Percentiles rank a stretch among this genome's conserved stretches.
Evolutionary conservation across 2,113 vertebrate genomes (phyloP).

Genomic region (Microtus montanus): DNA sequence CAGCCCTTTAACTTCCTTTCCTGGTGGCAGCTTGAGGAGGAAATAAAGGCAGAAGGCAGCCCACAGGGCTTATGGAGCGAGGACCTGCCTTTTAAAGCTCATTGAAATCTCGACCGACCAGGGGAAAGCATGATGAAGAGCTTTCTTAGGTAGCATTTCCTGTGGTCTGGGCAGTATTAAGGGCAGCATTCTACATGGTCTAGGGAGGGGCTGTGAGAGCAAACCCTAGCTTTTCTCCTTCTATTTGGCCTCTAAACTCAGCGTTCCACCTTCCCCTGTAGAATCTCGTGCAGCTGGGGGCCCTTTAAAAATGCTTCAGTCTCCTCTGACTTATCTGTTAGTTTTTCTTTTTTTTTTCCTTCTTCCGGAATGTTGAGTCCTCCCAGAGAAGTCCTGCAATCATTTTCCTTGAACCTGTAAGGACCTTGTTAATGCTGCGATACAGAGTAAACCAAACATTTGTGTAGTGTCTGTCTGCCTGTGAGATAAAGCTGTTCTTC

Average conservation of each 20-base stretch:
- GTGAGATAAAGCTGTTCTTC: constrained; percentile 82
- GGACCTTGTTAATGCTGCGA: constrained; percentile 77
- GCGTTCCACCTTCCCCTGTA: background rate
- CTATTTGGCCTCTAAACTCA: constrained; percentile 51
- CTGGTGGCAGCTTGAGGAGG: constrained; percentile 2
- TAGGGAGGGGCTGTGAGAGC: constrained; percentile 11
- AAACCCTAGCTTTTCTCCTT: constrained; percentile 48
- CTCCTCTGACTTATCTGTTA: constrained; percentile 71
- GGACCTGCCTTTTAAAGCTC: constrained; percentile 71
- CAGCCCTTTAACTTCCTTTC: constrained; percentile 32
- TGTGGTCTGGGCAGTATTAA: constrained; percentile 37
- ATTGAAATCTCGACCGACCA: constrained; percentile 71
- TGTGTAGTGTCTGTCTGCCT: constrained; percentile 66
- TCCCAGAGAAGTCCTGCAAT: constrained; percentile 77
- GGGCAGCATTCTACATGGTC: background rate
- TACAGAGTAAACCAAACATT: constrained; percentile 75
- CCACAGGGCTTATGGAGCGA: constrained; percentile 39
- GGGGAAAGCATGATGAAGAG: constrained; percentile 71
- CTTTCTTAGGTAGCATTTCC: constrained; percentile 62
- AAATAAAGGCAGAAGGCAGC: background rate
- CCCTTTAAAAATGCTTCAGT: constrained; percentile 37
- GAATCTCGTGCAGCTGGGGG: constrained; percentile 32
- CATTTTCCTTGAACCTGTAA: constrained; percentile 80
- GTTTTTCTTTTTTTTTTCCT: constrained; percentile 58
- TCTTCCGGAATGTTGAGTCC: constrained; percentile 79